Evolutionary conservation across 2,888 invertebrate genomes (phyloP), one percentile per base, ranked within the genome.

Genomic region (Diadegma fenestrale): DNA sequence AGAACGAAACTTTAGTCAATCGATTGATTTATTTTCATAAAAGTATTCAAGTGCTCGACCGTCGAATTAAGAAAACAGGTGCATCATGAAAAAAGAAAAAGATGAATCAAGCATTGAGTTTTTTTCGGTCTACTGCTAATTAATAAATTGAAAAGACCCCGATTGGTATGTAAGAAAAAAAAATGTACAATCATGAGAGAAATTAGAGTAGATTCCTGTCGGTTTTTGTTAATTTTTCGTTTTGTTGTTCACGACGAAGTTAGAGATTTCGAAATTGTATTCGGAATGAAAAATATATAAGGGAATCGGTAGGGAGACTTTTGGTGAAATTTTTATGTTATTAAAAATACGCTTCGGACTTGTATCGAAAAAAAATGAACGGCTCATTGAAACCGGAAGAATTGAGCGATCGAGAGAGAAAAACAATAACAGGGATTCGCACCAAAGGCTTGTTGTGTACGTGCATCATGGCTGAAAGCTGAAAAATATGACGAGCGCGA

Each of bases 51-150:
- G 26, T 33, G 51, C 68, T 76, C 51, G 71, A 80, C 48, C 58
- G 30, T 61, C 37, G 77, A 17, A 79, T 68, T 69, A 75, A 58
- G 45, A 72, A 51, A 79, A 71, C 19, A 64, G 63, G 61, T 73
- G 61, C 54, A 73, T 58, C 54, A 63, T 54, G 79, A 63, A 43
- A 22, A 79, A 72, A 61, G 58, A 66, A 61, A 51, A 63, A 73
- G 26, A 37, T 37, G 54, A 81, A 75, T 19, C 17, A 41, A 54
- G 33, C 75, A 77, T 83, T 66, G 80, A 82, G 58, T 54, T 76
- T 63, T n/a, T 86, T 81, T 76, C 78, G 71, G 48, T 72, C 72
- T 73, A 63, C 54, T 69, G 33, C 41, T 41, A 69, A 69, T 45
- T 41, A 54, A 17, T 2, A 8, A 48, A 72, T 68, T 4, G 41